Evolutionary conservation across 2,113 vertebrate genomes (phyloP), one percentile per base, ranked within the genome.

Genomic region (Tympanuchus pallidicinctus): DNA sequence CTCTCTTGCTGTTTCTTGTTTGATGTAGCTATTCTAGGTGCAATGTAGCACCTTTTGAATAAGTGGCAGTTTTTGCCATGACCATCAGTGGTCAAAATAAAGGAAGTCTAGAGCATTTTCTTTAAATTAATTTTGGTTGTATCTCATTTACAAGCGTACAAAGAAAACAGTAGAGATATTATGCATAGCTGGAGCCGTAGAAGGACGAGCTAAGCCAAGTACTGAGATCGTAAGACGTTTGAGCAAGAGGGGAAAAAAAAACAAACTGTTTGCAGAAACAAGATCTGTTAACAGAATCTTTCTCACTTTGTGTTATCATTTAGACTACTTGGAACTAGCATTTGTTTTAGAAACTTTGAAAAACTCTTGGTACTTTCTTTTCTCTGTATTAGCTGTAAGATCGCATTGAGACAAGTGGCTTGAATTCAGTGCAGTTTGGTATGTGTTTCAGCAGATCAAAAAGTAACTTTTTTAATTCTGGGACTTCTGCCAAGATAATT

Each of bases 401-500:
- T 66, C 86, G 56, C 66, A 32, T 14, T 61, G 61, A 66, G 67
- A 72, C 47, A 89, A 43, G 74, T 82, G 34, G 59, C 87, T 91
- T 92, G 78, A 69, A 89, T 82, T 79, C 86, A 50, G 86, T 93
- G 45, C 71, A 66, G 50, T 40, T 85, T 0, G 6, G 65, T 88
- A 69, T 89, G 71, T 65, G 78, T 84, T 95, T 96, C 91, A 87
- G 75, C 71, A 91, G 83, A 93, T 96, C 92, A 96, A 86, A 97
- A 95, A 94, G 47, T 72, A 60, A 60, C 65, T 56, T 63, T 6
- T 43, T 85, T 67, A 48, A 83, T 81, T 89, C 90, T 94, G 89
- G 88, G 91, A 88, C 60, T 94, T 88, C 42, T 82, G 90, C 94
- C 95, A 95, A 93, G 90, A 88, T 87, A 95, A 87, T 94, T 96